Conservation (phyloP, 2,888 invertebrate species). For the Megamerina dolium region DNA sequence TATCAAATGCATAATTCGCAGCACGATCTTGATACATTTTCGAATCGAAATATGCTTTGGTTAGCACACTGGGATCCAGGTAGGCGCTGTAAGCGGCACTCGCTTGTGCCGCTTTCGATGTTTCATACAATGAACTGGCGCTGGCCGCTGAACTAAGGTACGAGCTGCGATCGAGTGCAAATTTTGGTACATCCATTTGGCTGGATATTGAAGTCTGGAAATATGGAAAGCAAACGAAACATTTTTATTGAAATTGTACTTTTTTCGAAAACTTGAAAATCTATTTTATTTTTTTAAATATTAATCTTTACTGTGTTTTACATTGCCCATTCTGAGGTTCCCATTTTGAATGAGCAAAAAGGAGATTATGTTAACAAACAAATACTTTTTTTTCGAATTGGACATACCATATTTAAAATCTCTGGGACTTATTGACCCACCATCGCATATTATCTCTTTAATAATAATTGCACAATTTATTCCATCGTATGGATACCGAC, state of each 20-base stretch:
- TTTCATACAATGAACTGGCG: conserved; percentile 41
- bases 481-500: too few relatives aligned
- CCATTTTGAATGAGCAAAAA: too few relatives aligned
- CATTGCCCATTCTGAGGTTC: too few relatives aligned
- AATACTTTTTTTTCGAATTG: too few relatives aligned
- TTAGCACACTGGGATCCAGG: conserved; percentile 48
- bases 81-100: conserved; percentile 49
- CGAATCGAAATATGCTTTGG: conserved; percentile 50
- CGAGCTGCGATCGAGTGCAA: conserved; percentile 46
- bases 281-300: too few relatives aligned
- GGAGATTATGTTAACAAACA: too few relatives aligned
- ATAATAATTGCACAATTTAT: too few relatives aligned
- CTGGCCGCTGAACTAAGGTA: conserved; percentile 44
- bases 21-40: conserved; percentile 51
- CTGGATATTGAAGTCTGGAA: conserved; percentile 39
- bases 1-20: conserved; percentile 50
- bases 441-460: too few relatives aligned
- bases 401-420: too few relatives aligned
- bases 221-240: neutral
- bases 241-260: neutral
- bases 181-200: conserved; percentile 49
- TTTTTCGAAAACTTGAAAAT: neutral
- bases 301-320: too few relatives aligned
- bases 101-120: conserved; percentile 42
- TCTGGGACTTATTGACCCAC: too few relatives aligned